Conservation (phyloP, 2,888 invertebrate genomes). For the Drosophila rubida region DNA sequence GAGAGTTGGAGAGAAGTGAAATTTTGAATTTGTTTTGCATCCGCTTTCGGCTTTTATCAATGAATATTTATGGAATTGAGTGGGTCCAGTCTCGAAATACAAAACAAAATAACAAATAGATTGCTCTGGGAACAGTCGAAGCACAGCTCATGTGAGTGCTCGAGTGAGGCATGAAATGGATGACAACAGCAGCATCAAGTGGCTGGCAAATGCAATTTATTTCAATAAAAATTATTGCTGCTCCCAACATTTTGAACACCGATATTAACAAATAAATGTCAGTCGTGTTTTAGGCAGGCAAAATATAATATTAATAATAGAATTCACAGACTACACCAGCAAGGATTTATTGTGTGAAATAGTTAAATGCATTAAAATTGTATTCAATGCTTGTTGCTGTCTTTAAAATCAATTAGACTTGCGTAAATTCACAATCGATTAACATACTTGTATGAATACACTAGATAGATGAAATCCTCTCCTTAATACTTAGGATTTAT, state of each 20-base stretch:
- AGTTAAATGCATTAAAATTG: too few species aligned
- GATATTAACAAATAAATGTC: not conserved
- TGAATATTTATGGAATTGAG: constrained; percentile 51
- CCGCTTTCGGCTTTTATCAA: constrained; percentile 26
- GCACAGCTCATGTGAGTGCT: not conserved
- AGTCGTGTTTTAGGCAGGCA: not conserved
- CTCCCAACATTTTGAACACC: not conserved
- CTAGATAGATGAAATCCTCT: too few species aligned
- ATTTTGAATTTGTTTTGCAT: constrained; percentile 12
- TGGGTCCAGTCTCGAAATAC: constrained; percentile 2
- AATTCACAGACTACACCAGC: too few species aligned
- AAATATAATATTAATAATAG: too few species aligned
- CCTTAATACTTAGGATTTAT: too few species aligned
- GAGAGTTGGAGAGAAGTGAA: not conserved
- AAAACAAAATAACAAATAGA: constrained; percentile 28
- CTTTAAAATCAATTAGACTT: too few species aligned
- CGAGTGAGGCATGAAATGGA: constrained; percentile 1
- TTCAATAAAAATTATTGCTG: not conserved
- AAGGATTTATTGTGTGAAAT: too few species aligned
- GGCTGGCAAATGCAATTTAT: constrained; percentile 2
- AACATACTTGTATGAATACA: too few species aligned
- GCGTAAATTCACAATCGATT: too few species aligned
- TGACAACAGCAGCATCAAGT: constrained; percentile 7
- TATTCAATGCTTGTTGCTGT: too few species aligned
- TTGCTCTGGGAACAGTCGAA: constrained; percentile 21